phyloP scores from a whole-genome alignment of 1,140 invertebrate genomes.

The Platyscapa corneri region DNA sequence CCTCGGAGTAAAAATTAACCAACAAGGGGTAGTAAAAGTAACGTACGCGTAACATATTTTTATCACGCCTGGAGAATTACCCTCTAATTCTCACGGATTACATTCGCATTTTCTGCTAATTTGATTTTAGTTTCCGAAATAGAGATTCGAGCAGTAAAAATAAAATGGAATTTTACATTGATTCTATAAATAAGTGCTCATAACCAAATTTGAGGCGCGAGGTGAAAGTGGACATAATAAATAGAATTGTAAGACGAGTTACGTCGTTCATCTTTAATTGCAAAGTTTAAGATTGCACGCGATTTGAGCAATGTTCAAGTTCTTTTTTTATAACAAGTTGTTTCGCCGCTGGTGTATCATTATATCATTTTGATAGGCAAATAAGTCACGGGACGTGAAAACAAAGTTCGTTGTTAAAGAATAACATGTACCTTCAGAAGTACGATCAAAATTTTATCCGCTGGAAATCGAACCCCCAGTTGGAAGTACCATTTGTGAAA shows the following conservation, averaged over 20 bases:
- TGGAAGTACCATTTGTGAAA: neutral
- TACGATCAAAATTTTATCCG: neutral
- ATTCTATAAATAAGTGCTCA: neutral
- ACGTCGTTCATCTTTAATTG: no score
- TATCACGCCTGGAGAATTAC: neutral
- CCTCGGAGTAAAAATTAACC: neutral
- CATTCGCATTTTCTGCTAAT: neutral
- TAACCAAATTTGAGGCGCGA: no score
- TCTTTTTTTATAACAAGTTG: no score
- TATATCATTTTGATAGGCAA: no score
- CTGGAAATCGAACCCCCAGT: neutral
- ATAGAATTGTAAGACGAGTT: no score
- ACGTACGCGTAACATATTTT: neutral
- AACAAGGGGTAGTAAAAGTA: neutral
- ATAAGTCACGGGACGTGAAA: no score
- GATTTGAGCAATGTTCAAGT: no score
- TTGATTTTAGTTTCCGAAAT: neutral
- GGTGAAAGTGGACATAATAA: no score
- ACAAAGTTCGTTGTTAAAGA: neutral
- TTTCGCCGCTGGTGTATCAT: no score
- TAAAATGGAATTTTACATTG: neutral
- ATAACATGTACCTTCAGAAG: neutral
- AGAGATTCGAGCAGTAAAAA: neutral
- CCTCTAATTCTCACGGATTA: neutral
- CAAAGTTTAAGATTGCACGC: no score